These are phyloP conservation scores for Chromoteleia sp. DNA, from an alignment of 2,888 invertebrate species.

Conservation along the genomic window DNA sequence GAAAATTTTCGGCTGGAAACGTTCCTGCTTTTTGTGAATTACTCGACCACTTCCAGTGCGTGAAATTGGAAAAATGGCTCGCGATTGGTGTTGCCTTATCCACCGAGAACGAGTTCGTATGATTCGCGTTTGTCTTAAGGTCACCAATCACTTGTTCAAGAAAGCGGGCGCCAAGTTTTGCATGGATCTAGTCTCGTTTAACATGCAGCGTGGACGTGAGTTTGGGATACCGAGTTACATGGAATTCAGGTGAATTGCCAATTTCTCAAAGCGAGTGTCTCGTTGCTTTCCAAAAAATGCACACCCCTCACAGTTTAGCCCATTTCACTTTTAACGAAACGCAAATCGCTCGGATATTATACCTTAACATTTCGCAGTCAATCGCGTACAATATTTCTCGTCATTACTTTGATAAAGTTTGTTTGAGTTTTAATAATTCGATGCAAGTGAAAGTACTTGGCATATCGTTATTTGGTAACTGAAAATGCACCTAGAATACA, in stretches of 20 bases:
- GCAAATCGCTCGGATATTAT: too few relatives aligned
- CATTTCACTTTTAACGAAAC: too few relatives aligned
- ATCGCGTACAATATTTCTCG: too few relatives aligned
- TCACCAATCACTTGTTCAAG: conserved; percentile 96
- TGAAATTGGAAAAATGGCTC: conserved; percentile 33
- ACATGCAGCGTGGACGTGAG: conserved; percentile 96
- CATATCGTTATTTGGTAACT: too few relatives aligned
- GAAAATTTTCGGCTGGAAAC: not conserved
- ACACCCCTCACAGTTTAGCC: too few relatives aligned
- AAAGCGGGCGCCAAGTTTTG: conserved; percentile 92
- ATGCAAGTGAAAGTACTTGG: too few relatives aligned
- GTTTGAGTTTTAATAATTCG: too few relatives aligned
- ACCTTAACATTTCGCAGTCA: too few relatives aligned
- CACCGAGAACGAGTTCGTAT: conserved; percentile 62
- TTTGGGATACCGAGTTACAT: conserved; percentile 96
- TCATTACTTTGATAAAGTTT: too few relatives aligned
- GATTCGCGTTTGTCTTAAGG: conserved; percentile 86
- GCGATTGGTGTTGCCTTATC: conserved; percentile 48
- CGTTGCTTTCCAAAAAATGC: not conserved
- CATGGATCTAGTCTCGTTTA: conserved; percentile 96
- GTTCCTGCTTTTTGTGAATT: not conserved
- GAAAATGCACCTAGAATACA: too few relatives aligned
- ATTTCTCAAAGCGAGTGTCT: not conserved
- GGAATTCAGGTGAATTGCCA: conserved; percentile 88
- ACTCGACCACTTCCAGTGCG: not conserved